Evolutionary conservation across 2,797 vertebrate species (phyloP).

Genomic region (Eidolon dupreanum): DNA sequence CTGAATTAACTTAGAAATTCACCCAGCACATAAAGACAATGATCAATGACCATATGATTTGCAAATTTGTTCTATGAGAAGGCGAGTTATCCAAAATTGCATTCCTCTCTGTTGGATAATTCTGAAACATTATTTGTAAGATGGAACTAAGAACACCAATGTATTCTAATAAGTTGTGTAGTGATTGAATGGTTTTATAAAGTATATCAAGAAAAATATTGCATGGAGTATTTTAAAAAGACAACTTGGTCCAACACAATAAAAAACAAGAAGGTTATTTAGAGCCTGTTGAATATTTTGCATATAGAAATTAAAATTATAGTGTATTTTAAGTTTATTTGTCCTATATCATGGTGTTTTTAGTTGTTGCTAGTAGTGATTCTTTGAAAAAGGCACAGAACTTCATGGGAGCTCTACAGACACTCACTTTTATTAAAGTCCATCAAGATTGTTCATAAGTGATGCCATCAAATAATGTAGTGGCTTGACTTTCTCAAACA

Average conservation of each 20-base stretch:
- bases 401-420: background rate
- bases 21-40: background rate
- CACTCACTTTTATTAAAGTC: constrained; percentile 13
- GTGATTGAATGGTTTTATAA: background rate
- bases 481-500: background rate
- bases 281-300: constrained; percentile 36
- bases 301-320: background rate
- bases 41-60: background rate
- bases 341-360: background rate
- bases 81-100: background rate
- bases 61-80: background rate
- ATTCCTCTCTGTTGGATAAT: background rate
- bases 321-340: background rate
- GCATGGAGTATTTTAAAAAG: constrained; percentile 20
- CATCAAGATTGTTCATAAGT: background rate
- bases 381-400: background rate
- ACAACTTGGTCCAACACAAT: background rate
- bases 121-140: background rate
- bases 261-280: background rate
- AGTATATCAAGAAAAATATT: background rate
- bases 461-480: background rate
- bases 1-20: background rate
- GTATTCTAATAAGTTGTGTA: background rate
- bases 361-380: background rate
- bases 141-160: background rate